Percentiles rank a stretch among this genome's conserved stretches.
Conservation (phyloP, 2,113 vertebrate species). For the Rattus rattus region DNA sequence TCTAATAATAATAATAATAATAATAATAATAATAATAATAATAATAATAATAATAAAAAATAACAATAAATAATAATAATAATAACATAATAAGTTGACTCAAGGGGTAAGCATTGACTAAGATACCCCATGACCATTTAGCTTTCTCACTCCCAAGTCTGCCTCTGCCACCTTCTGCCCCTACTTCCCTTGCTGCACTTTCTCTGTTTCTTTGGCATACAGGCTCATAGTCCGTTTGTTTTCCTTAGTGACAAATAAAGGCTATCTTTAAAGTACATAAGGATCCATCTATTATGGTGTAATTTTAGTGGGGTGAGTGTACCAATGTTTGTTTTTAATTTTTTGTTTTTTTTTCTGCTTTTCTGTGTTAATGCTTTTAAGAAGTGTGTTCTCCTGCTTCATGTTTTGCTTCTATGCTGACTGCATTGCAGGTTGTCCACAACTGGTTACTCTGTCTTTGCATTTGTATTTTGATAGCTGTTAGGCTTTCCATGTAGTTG, state of each 20-base stretch:
- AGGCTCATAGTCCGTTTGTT: background rate
- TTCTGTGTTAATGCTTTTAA: constrained; percentile 16
- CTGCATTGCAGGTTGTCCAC: constrained; percentile 18
- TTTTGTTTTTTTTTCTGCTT: constrained; percentile 27
- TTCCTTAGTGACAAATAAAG: background rate
- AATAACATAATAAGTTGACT: background rate
- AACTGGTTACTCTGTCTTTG: background rate
- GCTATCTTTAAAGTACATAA: background rate
- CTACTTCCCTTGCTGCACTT: background rate
- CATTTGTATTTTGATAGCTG: background rate
- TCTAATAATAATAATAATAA: background rate
- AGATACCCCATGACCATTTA: background rate
- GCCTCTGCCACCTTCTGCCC: background rate
- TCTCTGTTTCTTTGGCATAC: background rate
- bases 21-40: background rate
- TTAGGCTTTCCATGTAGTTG: background rate
- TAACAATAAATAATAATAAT: too few relatives aligned
- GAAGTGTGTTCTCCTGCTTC: background rate
- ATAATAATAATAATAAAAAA: too few relatives aligned
- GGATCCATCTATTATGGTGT: background rate
- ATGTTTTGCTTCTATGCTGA: background rate
- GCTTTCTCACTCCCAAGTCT: background rate
- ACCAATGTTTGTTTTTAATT: constrained; percentile 14
- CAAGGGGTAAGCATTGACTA: background rate
- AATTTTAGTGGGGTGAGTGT: background rate